Conservation (phyloP, 2,113 vertebrate species). For the Lepus americanus region DNA sequence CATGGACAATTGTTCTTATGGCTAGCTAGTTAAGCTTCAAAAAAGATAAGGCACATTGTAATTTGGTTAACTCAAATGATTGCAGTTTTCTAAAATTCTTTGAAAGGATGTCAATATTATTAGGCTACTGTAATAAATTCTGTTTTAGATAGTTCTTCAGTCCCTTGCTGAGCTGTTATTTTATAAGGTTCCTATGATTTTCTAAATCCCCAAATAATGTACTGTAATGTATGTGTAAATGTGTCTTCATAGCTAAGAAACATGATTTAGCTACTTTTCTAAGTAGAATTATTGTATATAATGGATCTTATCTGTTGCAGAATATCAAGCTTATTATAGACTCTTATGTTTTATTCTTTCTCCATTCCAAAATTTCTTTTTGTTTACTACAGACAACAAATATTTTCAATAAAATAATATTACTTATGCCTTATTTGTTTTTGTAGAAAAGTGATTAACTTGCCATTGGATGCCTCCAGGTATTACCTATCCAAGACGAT, state of each 20-base stretch:
- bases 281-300: conserved; percentile 2
- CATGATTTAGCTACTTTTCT: conserved; percentile 22
- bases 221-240: conserved; percentile 1
- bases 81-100: conserved; percentile 11
- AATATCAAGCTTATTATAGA: background rate
- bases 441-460: conserved; percentile 45
- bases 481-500: background rate
- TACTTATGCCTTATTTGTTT: background rate
- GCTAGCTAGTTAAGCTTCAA: background rate
- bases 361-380: background rate
- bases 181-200: background rate
- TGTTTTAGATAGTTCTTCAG: background rate
- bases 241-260: conserved; percentile 27
- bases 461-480: background rate
- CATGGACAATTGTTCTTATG: background rate
- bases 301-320: background rate
- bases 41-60: background rate
- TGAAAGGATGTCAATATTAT: conserved; percentile 48
- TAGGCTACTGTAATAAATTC: background rate
- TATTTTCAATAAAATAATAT: conserved; percentile 26
- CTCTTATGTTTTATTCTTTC: background rate
- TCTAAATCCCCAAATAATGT: conserved; percentile 38
- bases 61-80: background rate
- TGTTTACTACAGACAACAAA: background rate
- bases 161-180: background rate